These are phyloP conservation scores for Carapus acus DNA, from an alignment of 2,797 vertebrate genomes.

Conservation along the genomic window DNA sequence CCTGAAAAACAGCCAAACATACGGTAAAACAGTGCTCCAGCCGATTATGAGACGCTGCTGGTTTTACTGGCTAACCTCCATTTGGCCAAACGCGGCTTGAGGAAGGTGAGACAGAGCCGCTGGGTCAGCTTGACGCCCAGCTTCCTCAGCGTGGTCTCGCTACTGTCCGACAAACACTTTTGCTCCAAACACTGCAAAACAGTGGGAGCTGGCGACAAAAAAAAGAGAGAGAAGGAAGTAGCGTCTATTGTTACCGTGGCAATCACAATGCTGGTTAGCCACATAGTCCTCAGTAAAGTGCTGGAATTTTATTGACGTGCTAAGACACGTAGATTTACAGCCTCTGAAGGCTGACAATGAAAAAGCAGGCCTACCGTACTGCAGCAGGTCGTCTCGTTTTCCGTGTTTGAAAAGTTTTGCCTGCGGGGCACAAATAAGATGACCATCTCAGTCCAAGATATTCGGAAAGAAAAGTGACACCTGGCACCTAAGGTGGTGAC, in stretches of 20 bases:
- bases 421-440: constrained; percentile 62
- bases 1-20: constrained; percentile 59
- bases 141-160: constrained; percentile 83
- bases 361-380: constrained; percentile 78
- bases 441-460: constrained; percentile 2
- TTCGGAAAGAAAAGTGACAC: background rate
- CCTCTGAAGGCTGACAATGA: background rate
- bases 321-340: background rate
- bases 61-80: constrained; percentile 82
- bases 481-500: background rate
- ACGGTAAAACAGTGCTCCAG: background rate
- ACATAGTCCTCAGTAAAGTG: background rate
- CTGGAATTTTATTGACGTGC: background rate
- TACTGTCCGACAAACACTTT: constrained; percentile 79
- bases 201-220: constrained; percentile 76
- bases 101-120: constrained; percentile 86
- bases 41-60: background rate
- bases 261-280: no score
- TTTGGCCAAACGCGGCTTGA: constrained; percentile 87
- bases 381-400: constrained; percentile 90
- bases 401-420: constrained; percentile 96
- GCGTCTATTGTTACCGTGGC: background rate
- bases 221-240: no score
- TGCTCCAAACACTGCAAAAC: constrained; percentile 81
- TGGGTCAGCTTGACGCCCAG: constrained; percentile 89